These are phyloP conservation scores for Channallabes apus DNA, from an alignment of 2,797 vertebrate genomes.

Conservation along the genomic window DNA sequence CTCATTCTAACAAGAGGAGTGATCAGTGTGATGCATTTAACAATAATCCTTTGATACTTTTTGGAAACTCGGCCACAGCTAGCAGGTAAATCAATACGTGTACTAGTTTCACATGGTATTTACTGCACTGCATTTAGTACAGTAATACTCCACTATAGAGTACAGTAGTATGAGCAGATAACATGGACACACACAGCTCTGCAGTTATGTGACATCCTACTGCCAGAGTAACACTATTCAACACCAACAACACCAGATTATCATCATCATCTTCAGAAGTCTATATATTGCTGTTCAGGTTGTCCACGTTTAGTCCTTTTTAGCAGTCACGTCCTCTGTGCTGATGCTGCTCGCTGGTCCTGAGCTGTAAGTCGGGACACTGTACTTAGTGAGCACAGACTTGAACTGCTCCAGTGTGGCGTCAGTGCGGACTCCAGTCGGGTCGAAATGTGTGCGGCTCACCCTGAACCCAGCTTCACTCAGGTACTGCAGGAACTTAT, in stretches of 20 bases:
- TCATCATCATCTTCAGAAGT: background rate
- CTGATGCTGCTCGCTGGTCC: constrained; percentile 53
- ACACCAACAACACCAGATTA: background rate
- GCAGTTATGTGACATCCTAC: background rate
- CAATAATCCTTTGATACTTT: background rate
- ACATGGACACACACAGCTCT: background rate
- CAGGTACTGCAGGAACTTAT: constrained; percentile 91
- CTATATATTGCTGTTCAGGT: background rate
- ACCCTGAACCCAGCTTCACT: constrained; percentile 92
- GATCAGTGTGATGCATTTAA: background rate
- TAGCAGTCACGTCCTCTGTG: constrained; percentile 53
- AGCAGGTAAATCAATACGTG: background rate
- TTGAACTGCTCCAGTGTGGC: constrained; percentile 89
- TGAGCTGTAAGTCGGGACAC: constrained; percentile 77
- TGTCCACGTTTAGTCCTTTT: constrained; percentile 27
- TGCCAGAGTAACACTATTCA: background rate
- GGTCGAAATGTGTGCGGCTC: constrained; percentile 95
- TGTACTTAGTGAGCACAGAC: constrained; percentile 87
- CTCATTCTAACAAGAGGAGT: background rate
- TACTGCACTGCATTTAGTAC: background rate
- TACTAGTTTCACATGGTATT: background rate
- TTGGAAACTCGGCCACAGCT: background rate
- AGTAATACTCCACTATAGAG: constrained; percentile 4
- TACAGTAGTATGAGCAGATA: background rate
- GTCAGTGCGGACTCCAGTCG: constrained; percentile 90